These are phyloP conservation scores for Bovichtus diacanthus DNA, from an alignment of 2,797 vertebrate genomes.

Conservation along the genomic window DNA sequence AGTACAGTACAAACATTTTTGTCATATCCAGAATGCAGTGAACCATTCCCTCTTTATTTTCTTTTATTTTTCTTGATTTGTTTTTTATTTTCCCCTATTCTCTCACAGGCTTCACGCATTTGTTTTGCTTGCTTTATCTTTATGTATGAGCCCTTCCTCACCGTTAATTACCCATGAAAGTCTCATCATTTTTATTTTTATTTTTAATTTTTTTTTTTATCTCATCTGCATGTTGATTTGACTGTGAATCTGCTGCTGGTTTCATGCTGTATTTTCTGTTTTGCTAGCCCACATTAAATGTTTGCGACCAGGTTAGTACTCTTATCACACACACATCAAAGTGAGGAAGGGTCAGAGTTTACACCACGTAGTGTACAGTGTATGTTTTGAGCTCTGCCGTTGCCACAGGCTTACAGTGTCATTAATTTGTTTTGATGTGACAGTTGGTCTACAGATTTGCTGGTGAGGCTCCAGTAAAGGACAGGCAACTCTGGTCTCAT, in stretches of 20 bases:
- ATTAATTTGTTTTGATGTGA: conserved; percentile 53
- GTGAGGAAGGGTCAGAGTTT: conserved; percentile 88
- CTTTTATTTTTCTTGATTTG: conserved; percentile 30
- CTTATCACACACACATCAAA: conserved; percentile 82
- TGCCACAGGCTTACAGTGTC: conserved; percentile 45
- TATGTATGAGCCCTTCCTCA: conserved; percentile 47
- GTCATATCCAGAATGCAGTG: conserved; percentile 29
- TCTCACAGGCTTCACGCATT: conserved; percentile 27
- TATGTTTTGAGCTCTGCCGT: conserved; percentile 53
- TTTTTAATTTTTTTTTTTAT: conserved; percentile 68
- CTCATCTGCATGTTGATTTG: conserved; percentile 88
- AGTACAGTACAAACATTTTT: conserved; percentile 20
- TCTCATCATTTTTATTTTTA: too few relatives aligned
- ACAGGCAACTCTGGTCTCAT: conserved; percentile 76
- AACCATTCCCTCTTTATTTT: background rate
- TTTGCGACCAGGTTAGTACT: conserved; percentile 99
- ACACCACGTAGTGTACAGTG: conserved; percentile 72
- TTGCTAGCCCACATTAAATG: conserved; percentile 99
- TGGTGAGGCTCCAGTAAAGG: conserved; percentile 60
- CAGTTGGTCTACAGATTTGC: conserved; percentile 46
- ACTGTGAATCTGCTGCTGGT: conserved; percentile 92
- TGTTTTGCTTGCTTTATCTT: conserved; percentile 62
- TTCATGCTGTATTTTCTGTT: conserved; percentile 97
- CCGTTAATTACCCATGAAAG: conserved; percentile 35
- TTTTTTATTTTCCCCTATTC: conserved; percentile 47